Evolutionary conservation across 92 coral and sea anemone genomes (phyloP).

Genomic region (Palythoa heliodiscus): DNA sequence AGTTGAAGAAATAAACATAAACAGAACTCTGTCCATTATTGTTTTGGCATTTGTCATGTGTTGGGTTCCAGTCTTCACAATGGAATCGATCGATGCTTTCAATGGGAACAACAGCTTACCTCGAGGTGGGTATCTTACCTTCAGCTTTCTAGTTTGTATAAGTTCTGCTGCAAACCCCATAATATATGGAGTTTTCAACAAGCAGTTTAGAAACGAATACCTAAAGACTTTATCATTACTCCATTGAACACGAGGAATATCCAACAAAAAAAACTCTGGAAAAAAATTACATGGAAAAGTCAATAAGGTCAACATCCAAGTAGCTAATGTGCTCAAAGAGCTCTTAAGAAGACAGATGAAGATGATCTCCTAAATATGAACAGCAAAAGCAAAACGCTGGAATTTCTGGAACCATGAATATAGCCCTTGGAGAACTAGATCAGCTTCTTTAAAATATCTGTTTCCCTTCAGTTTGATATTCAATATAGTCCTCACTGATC

Average conservation of each 20-base stretch:
- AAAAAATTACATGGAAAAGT: neutral
- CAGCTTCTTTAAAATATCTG: no score
- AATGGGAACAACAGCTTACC: slow-evolving; percentile 32
- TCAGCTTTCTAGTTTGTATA: slow-evolving; percentile 7
- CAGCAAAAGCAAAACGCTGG: no score
- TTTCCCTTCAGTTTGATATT: no score
- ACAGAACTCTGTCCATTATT: slow-evolving; percentile 10
- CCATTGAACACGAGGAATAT: neutral
- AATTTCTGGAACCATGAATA: no score
- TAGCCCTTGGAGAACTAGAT: no score
- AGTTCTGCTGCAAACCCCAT: slow-evolving; percentile 28
- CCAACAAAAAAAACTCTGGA: neutral
- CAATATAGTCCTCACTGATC: no score
- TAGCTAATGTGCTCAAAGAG: neutral
- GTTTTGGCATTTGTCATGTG: slow-evolving; percentile 23
- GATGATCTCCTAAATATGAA: no score
- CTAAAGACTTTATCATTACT: neutral
- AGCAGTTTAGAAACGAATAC: slow-evolving; percentile 26
- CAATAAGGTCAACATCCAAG: neutral
- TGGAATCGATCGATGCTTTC: slow-evolving; percentile 20
- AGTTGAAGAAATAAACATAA: slow-evolving; percentile 30
- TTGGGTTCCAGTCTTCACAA: slow-evolving; percentile 32
- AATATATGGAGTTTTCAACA: slow-evolving; percentile 20
- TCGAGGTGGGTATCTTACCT: neutral
- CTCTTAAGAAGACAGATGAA: no score